These are phyloP conservation scores for Takifugu bimaculatus DNA, from an alignment of 2,113 vertebrate species.

Conservation along the genomic window DNA sequence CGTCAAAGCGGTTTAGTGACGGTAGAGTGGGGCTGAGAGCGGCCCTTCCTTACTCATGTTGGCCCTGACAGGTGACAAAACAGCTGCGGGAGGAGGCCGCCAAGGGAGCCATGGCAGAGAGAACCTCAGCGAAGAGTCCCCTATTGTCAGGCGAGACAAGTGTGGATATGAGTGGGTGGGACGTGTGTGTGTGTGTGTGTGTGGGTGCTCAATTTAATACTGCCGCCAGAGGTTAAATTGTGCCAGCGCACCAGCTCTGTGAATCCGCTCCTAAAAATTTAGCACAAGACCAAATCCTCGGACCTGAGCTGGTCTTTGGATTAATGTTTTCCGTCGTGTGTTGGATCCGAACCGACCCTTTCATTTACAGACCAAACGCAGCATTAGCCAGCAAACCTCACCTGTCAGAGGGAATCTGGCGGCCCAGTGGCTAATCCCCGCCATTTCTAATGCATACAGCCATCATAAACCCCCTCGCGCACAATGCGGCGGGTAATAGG, in stretches of 20 bases:
- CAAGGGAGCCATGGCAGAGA: slow-evolving; percentile 14
- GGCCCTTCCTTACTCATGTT: slow-evolving; percentile 39
- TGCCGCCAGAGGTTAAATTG: too few relatives aligned
- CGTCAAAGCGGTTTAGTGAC: slow-evolving; percentile 62
- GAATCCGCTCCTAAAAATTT: background rate
- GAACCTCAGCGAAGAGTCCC: slow-evolving; percentile 8
- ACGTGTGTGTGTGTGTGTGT: too few relatives aligned
- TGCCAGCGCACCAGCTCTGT: too few relatives aligned
- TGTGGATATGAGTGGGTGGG: background rate
- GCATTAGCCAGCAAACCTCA: slow-evolving; percentile 7
- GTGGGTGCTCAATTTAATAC: background rate
- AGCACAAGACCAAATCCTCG: too few relatives aligned
- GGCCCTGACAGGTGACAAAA: slow-evolving; percentile 60
- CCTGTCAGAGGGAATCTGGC: slow-evolving; percentile 18
- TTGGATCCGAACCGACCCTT: background rate
- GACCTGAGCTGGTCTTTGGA: too few relatives aligned
- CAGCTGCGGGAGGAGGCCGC: slow-evolving; percentile 32
- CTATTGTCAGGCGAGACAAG: background rate
- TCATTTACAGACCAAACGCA: slow-evolving; percentile 5
- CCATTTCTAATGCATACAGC: slow-evolving; percentile 19
- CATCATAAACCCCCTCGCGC: slow-evolving; percentile 27
- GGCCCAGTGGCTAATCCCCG: slow-evolving; percentile 25
- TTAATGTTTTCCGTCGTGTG: too few relatives aligned
- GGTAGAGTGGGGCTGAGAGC: slow-evolving; percentile 35
- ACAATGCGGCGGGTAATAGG: slow-evolving; percentile 28